Percentiles rank a stretch among this genome's conserved stretches.
Evolutionary conservation across 2,797 vertebrate genomes (phyloP).

Genomic region (Danio choprae): DNA sequence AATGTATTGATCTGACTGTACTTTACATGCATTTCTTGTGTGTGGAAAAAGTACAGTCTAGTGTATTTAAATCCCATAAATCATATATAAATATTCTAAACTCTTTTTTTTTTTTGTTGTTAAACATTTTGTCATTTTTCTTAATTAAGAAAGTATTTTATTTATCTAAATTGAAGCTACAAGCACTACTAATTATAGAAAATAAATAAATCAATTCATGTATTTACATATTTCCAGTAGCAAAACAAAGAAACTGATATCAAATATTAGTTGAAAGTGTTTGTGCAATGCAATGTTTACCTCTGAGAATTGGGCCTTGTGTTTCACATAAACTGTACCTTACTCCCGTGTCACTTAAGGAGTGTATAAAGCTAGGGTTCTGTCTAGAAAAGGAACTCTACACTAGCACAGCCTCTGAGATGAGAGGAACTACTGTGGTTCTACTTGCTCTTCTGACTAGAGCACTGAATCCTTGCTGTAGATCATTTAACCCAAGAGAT

Average conservation of each 20-base stretch:
- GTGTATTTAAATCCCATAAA: not conserved
- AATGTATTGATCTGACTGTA: not conserved
- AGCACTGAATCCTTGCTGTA: slow-evolving; percentile 63
- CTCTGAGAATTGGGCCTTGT: slow-evolving; percentile 61
- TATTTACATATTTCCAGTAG: not conserved
- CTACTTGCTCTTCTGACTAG: slow-evolving; percentile 71
- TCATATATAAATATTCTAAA: not conserved
- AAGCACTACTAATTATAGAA: not conserved
- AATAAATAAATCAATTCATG: not conserved
- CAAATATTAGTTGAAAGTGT: slow-evolving; percentile 45
- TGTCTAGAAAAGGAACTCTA: slow-evolving; percentile 53
- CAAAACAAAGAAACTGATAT: not conserved
- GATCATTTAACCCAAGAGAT: slow-evolving; percentile 49
- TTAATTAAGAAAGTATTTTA: not conserved
- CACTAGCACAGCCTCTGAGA: slow-evolving; percentile 73
- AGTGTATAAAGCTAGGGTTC: slow-evolving; percentile 73
- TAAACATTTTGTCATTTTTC: not conserved
- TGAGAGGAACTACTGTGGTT: slow-evolving; percentile 72
- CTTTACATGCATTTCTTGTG: too few relatives aligned
- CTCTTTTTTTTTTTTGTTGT: not conserved
- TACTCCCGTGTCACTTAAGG: slow-evolving; percentile 57
- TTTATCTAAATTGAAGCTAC: not conserved
- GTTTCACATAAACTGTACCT: slow-evolving; percentile 59
- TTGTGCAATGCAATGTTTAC: slow-evolving; percentile 45
- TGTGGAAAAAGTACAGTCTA: not conserved